phyloP scores from a whole-genome alignment of 2,113 vertebrate genomes.

The Scomber japonicus region DNA sequence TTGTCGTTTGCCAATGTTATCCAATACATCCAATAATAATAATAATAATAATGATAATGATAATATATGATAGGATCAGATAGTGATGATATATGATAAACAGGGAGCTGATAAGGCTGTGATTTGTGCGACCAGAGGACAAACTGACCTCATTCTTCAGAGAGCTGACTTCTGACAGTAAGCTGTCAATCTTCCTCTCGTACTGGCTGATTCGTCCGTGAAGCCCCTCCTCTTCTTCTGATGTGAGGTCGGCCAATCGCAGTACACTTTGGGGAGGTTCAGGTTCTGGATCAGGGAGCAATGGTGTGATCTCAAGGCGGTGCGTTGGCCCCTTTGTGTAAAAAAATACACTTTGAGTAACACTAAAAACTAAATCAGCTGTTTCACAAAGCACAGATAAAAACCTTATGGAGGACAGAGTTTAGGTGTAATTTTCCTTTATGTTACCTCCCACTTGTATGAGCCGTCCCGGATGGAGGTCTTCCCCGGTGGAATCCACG shows the following conservation, averaged over 20 bases:
- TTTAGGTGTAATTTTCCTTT: too few relatives aligned
- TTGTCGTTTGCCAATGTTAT: background rate
- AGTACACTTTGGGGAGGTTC: slow-evolving; percentile 85
- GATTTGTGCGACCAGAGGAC: too few relatives aligned
- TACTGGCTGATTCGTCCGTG: slow-evolving; percentile 89
- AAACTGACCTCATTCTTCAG: slow-evolving; percentile 90
- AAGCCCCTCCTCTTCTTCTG: slow-evolving; percentile 87
- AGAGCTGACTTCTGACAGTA: slow-evolving; percentile 89
- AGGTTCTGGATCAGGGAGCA: slow-evolving; percentile 63
- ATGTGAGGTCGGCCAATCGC: slow-evolving; percentile 89
- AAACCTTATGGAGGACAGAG: background rate
- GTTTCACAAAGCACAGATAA: background rate
- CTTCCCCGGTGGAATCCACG: slow-evolving; percentile 93
- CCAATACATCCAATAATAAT: too few relatives aligned
- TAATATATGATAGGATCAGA: too few relatives aligned
- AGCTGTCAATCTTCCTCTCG: slow-evolving; percentile 90
- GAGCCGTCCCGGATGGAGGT: slow-evolving; percentile 80
- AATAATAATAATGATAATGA: too few relatives aligned
- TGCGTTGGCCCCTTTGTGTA: slow-evolving; percentile 86
- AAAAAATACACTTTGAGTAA: slow-evolving; percentile 27
- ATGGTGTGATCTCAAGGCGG: slow-evolving; percentile 84
- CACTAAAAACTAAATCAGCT: background rate
- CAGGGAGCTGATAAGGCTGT: too few relatives aligned
- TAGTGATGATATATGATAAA: too few relatives aligned
- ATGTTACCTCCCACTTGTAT: slow-evolving; percentile 92